Base-by-base conservation (phyloP, 30 jellyfish, hydroid and myxozoan genomes). In the Catostylus mosaicus region DNA sequence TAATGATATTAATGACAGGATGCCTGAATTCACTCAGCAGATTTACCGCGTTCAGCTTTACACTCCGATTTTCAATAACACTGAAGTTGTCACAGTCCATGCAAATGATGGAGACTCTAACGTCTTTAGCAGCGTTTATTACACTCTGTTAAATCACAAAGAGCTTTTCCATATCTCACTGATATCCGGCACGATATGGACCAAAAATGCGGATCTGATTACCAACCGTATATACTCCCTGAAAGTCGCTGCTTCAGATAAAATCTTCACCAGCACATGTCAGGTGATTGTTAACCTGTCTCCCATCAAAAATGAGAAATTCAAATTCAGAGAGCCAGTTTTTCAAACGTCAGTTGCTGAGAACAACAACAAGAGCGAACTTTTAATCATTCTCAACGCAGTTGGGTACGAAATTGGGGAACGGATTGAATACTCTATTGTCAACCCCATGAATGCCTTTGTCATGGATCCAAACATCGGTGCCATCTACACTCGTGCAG, bases 401-500 rank as follows among this genome's bases (percentile, higher is more conserved):
- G 96, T 94, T 20, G 99, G 99, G 59, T 87, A 87, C 45, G 88
- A 77, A 1, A 68, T 84, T 31, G 92, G 97, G 31, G 97, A 90
- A 14, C 68, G 90, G 26, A 62, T 94, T 30, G 52, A 32, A 23
- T 94, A 63, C 84, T 62, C 89, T 19, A 76, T 87, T 30, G 85
- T 78, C 78, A 88, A 94, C 67, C 88, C 96, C 3, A 79, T 35
- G 75, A 73, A 76, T 3, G 87, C 61, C 34, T 94, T 94, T 50
- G 27, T 36, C 33, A 82, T 94, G 34, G 93, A 77, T 66, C 19
- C 91, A 11, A 56, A 33, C 30, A 74, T 84, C 61, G 99, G 99
- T 8, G 88, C 52, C 12, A 68, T 94, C 62, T 51, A 57, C 24
- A 77, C 93, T 20, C 65, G 79, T 1, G 16, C 64, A 0, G 93